Base-by-base conservation (phyloP, 2,888 invertebrate species). In the Ashinkailepas kermadecensis region DNA sequence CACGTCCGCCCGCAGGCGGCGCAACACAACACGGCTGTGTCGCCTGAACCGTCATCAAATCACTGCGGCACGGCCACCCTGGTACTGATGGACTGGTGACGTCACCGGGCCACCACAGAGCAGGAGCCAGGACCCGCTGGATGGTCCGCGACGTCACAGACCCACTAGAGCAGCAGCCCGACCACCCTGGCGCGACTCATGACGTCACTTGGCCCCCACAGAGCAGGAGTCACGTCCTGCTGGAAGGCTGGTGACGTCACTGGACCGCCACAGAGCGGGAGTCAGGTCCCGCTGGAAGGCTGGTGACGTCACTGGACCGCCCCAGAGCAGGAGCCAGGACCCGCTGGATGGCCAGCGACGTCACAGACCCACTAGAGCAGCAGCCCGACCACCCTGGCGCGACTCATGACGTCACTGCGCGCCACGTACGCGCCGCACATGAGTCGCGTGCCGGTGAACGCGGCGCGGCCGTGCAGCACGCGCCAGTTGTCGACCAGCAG, bases 401-500 rank as follows among this genome's bases (percentile, higher is more conserved):
- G 90, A 85, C 92, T 91, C 81, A 91, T 86, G 88, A 91, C 92
- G 87, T 92, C 93, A 82, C 92, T 92, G 80, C 93, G 89, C 11
- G 92, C 89, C 59, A 94, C 89, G 87, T 95, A 95, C 84, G 93
- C 91, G 0, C 94, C 94, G 81, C 90, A 89, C 85, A 95, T 88
- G 39, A 90, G 88, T 70, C 95, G 89, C 12, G 87, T 88, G 0
- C 94, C 94, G 0, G 90, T 89, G 86, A 92, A 95, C 0, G 89
- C 90, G 1, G 90, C 90, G 80, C 94, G 89, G 0, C 94, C 94
- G 85, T 95, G 95, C 2, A 94, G 87, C 1, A 94, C 89, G 81
- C 95, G 89, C 90, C 93, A 94, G 88, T 95, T 95, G 86, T 95
- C 93, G 85, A 94, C 90, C 81, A 92, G 90, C 84, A 94, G 88